A percentile compares a stretch with the other conserved stretches of the same genome.
Evolutionary conservation across 2,888 invertebrate species (phyloP).

Genomic region (Reticulitermes lucifugus): DNA sequence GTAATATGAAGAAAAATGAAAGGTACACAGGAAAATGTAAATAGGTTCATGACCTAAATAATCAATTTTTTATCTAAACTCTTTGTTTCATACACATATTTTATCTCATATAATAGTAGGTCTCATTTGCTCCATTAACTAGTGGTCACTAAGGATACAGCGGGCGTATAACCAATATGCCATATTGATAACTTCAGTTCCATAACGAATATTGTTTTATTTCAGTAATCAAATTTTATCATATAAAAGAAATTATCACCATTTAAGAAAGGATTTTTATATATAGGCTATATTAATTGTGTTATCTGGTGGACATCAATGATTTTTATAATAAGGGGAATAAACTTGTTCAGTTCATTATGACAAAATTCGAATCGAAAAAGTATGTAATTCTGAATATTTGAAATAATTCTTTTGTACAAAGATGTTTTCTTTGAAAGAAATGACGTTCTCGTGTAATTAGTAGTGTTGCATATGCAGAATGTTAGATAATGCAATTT

Average conservation of each 20-base stretch:
- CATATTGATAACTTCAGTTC: conserved; percentile 15
- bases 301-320: not conserved
- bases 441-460: conserved; percentile 8
- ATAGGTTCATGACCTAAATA: not conserved
- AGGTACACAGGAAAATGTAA: conserved; percentile 2
- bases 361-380: not conserved
- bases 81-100: not conserved
- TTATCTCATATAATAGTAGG: not conserved
- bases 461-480: not conserved
- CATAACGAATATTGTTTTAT: conserved; percentile 5
- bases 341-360: conserved; percentile 16
- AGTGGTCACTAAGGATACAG: not conserved
- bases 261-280: conserved; percentile 2
- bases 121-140: not conserved
- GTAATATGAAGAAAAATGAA: not conserved
- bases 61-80: not conserved
- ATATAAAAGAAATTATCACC: not conserved
- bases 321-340: not conserved
- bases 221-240: not conserved
- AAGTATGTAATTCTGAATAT: conserved; percentile 17
- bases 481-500: conserved; percentile 8
- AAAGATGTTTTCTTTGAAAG: conserved; percentile 32
- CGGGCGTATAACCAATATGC: conserved; percentile 13
- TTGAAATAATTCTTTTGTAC: conserved; percentile 30
- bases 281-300: not conserved